Base-by-base conservation (phyloP, 2,113 vertebrate species). In the Misgurnus mizolepis region DNA sequence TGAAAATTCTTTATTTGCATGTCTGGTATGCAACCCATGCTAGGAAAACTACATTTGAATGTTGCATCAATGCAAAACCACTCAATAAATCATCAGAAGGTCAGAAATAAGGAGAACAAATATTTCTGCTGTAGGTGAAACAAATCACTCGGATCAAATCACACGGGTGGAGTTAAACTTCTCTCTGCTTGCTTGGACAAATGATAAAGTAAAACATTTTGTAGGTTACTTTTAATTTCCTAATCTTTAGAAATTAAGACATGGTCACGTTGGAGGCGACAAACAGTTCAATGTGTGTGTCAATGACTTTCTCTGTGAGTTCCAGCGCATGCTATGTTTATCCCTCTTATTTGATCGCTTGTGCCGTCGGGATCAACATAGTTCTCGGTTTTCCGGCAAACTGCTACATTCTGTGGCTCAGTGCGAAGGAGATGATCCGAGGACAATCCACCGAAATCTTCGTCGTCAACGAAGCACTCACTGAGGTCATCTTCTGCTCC, bases 391-490 rank as follows among this genome's bases (percentile, higher is more conserved):
- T 76, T 40, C 74, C 74, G 4, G 74, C 74, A 12, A 76, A 76
- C 61, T n/a, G 60, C 18, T 76, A 22, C 45, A 66, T 76, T 22
- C 60, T 76, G 6, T 55, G 74, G 61, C 15, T 64, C 45, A 66
- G 61, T 2, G 5, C 41, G 45, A 76, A 76, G 4, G 61, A 76
- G 61, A 65, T 76, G 47, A 66, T 53, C 50, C 27, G 61, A 65
- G 61, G 74, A 55, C 27, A 66, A 34, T 76, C 60, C 3, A 76
- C 27, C 0, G 74, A 76, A 50, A 76, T 76, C 74, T 76, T 76
- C 1, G 4, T 55, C 6, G 50, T 76, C 17, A 76, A 76, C 34
- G 8, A 3, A 3, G 45, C 74, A 4, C 74, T 76, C 1, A 27
- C n/a, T 34, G 74, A 76, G 47, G 45, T 76, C 10, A 5, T 66